Base-by-base conservation (phyloP, 1,140 invertebrate species). In the Gryon sp. region DNA sequence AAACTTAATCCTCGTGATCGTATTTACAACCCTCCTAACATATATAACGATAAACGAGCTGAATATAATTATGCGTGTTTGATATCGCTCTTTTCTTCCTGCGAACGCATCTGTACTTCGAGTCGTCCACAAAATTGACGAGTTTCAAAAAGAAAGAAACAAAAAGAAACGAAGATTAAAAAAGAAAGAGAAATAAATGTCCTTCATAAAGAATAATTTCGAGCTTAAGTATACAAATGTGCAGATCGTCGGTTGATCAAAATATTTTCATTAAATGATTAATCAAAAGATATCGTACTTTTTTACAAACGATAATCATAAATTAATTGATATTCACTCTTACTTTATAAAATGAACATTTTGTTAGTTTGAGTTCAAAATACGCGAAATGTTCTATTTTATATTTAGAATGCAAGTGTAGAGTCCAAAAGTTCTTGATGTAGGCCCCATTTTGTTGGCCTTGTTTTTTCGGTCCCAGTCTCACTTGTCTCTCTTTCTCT, bases 31-130 rank as follows among this genome's bases (percentile, higher is more conserved):
- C 41, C 24, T 19, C 41, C 15, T 65, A 65, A 73, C 59, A 57
- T 65, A 73, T 57, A 65, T 63, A 73, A 65, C 24, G 32, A 63
- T 50, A 28, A 72, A 72, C 34, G 57, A 73, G 34, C 57, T 50
- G 57, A 8, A 63, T 50, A 65, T 63, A 63, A 63, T 73, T 62
- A 63, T 63, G 19, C 16, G 18, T 24, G n/a, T 69, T 7, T 45
- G 43, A 66, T 59, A 52, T 53, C 34, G 34, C 36, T 65, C 50
- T 8, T 43, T 65, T 73, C 26, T n/a, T 20, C 9, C 9, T 30
- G 12, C 26, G 34, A 26, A 38, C 26, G 18, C 6, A 6, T 6
- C 11, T 34, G 11, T 5, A 12, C 22, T n/a, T 8, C 55, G 30
- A 69, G 63, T 76, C 63, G 34, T 19, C 41, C 30, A 52, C 15